phyloP scores from a whole-genome alignment of 2,113 vertebrate species.

The Laticauda laticaudata region DNA sequence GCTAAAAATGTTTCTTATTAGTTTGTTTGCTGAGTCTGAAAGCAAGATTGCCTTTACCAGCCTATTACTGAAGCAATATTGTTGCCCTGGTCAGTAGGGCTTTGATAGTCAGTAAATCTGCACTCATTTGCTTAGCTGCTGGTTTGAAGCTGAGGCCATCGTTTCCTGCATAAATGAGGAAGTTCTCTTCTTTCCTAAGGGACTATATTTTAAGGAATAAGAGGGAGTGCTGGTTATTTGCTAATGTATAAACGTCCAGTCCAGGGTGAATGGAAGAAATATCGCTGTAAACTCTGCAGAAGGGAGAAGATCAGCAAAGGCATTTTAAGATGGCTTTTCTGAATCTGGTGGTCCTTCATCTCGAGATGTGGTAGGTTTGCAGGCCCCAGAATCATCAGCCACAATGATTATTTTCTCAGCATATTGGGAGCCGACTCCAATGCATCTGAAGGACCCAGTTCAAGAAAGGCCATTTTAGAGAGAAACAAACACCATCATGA shows the following conservation, averaged over 20 bases:
- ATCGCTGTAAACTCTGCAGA: slow-evolving; percentile 15
- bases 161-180: slow-evolving; percentile 49
- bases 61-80: slow-evolving; percentile 57
- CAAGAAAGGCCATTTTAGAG: not conserved
- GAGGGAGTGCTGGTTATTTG: slow-evolving; percentile 49
- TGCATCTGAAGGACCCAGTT: not conserved
- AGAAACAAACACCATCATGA: not conserved
- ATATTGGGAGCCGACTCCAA: not conserved
- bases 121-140: slow-evolving; percentile 56
- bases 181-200: slow-evolving; percentile 45
- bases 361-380: not conserved
- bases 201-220: slow-evolving; percentile 43
- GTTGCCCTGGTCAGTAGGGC: slow-evolving; percentile 45
- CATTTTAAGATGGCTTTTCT: not conserved
- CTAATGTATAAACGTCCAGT: slow-evolving; percentile 31
- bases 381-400: not conserved
- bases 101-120: slow-evolving; percentile 47
- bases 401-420: not conserved
- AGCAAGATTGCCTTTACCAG: slow-evolving; percentile 64
- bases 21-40: slow-evolving; percentile 66
- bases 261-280: slow-evolving; percentile 23
- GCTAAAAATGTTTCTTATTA: slow-evolving; percentile 57
- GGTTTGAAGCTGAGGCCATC: slow-evolving; percentile 51
- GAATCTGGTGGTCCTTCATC: not conserved
- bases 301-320: slow-evolving; percentile 22